These are phyloP conservation scores for Eupithecia subumbrata DNA, from an alignment of 2,888 invertebrate species.

Conservation along the genomic window DNA sequence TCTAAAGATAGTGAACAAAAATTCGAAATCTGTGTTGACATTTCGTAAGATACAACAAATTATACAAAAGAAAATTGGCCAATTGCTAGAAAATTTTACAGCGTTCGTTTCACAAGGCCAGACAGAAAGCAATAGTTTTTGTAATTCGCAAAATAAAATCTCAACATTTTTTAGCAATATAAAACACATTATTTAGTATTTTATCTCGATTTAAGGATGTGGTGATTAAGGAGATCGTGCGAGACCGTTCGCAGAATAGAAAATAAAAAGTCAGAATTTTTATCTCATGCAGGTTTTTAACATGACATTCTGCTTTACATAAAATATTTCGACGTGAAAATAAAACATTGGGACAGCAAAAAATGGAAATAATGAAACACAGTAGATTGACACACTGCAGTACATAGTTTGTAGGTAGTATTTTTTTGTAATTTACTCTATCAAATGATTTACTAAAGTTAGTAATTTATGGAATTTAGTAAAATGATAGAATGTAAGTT, in stretches of 20 bases:
- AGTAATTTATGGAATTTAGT: too few relatives aligned
- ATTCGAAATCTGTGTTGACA: background rate
- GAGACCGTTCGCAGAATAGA: background rate
- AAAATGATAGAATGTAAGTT: too few relatives aligned
- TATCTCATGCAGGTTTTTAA: constrained; percentile 1
- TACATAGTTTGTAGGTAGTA: background rate
- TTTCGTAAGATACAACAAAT: too few relatives aligned
- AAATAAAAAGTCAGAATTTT: constrained; percentile 1
- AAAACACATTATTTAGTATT: constrained; percentile 11
- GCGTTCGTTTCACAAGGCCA: background rate
- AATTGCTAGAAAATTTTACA: background rate
- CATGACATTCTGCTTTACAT: background rate
- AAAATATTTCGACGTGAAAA: background rate
- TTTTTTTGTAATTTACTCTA: too few relatives aligned
- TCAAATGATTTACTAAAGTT: too few relatives aligned
- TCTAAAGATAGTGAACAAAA: too few relatives aligned
- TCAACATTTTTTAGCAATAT: background rate
- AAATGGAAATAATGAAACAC: background rate
- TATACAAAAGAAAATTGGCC: background rate
- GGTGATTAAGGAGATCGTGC: background rate
- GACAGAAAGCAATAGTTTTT: constrained; percentile 3
- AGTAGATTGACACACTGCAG: too few relatives aligned
- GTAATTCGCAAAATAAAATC: background rate
- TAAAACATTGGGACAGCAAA: background rate
- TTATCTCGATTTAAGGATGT: constrained; percentile 6